These are phyloP conservation scores for Notamacropus eugenii DNA, from an alignment of 2,797 vertebrate species.

Conservation along the genomic window DNA sequence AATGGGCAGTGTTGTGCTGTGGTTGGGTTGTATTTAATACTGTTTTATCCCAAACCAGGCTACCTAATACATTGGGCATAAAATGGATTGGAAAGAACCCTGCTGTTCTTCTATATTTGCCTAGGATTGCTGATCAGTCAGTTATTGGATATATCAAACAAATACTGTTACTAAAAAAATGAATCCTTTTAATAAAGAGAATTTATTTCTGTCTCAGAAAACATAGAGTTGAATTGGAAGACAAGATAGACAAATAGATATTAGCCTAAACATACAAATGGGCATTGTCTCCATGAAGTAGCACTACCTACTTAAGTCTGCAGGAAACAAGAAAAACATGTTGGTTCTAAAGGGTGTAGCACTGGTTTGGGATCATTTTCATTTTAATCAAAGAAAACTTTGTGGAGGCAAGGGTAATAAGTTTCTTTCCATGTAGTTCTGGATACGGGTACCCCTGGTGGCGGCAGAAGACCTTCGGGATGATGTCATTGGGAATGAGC, in stretches of 20 bases:
- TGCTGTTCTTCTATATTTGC: background rate
- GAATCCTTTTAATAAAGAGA: background rate
- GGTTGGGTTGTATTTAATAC: conserved; percentile 9
- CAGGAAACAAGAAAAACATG: conserved; percentile 19
- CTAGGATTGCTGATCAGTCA: conserved; percentile 23
- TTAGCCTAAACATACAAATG: background rate
- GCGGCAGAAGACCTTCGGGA: conserved; percentile 90
- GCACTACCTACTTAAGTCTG: background rate
- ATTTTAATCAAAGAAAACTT: conserved; percentile 35
- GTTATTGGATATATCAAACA: conserved; percentile 31
- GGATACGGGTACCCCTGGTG: conserved; percentile 93
- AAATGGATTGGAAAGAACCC: conserved; percentile 46
- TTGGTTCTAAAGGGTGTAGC: conserved; percentile 14
- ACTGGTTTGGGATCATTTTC: conserved; percentile 15
- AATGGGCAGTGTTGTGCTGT: background rate
- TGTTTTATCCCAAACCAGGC: conserved; percentile 28
- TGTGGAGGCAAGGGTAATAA: background rate
- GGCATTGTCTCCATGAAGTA: background rate
- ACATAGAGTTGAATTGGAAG: conserved; percentile 1
- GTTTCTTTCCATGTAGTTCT: conserved; percentile 87
- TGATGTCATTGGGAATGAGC: conserved; percentile 91
- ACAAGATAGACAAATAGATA: background rate
- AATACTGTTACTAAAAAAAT: background rate
- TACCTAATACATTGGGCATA: background rate
- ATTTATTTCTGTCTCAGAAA: conserved; percentile 39